Conservation (phyloP, 2,113 vertebrate genomes). For the Siniperca chuatsi region DNA sequence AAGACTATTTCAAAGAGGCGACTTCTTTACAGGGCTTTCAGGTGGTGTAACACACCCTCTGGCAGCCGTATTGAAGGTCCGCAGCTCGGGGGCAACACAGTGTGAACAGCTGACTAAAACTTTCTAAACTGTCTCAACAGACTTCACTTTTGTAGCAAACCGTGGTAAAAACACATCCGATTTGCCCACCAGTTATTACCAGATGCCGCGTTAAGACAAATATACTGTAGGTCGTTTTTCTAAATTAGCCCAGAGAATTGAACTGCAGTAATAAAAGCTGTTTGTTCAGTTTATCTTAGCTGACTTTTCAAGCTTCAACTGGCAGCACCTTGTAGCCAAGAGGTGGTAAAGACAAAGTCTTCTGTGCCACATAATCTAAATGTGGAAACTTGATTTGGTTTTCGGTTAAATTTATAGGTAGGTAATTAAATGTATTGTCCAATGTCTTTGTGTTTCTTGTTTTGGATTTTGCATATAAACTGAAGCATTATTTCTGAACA, state of each 20-base stretch:
- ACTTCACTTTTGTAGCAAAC: not conserved
- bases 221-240: not conserved
- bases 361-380: not conserved
- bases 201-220: conserved; percentile 23
- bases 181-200: not conserved
- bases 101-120: not conserved
- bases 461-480: not conserved
- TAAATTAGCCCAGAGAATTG: conserved; percentile 7
- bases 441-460: not conserved
- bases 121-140: not conserved
- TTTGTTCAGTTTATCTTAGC: conserved; percentile 7
- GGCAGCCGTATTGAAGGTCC: conserved; percentile 1
- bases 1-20: conserved; percentile 25
- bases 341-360: not conserved
- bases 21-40: conserved; percentile 3
- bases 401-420: not conserved
- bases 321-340: conserved; percentile 16
- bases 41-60: conserved; percentile 10
- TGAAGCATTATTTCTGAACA: not conserved
- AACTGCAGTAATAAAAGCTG: not conserved
- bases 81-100: not conserved
- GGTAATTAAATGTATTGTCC: not conserved
- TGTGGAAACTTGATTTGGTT: not conserved
- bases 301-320: conserved; percentile 14
- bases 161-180: not conserved